Evolutionary conservation across 2,797 vertebrate species (phyloP), one percentile per base, ranked within the genome.

Genomic region (Phataginus tetradactyla): DNA sequence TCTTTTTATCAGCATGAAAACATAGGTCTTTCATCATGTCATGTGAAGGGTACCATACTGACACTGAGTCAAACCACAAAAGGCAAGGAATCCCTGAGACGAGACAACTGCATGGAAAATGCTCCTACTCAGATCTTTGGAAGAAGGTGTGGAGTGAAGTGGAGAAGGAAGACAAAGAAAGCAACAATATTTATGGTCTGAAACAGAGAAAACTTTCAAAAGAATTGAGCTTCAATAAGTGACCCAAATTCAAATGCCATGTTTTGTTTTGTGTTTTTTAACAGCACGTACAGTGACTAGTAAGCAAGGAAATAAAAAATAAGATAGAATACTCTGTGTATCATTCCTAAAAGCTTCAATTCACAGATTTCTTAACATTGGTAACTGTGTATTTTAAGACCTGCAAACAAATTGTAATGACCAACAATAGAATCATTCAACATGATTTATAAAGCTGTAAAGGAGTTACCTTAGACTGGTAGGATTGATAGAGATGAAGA

Each of bases 151-250:
- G 7, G 77, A 51, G 14, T 39, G 5, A 45, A 45, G 45, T 45
- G 9, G 20, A 89, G 27, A 42, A 91, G 34, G 27, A 84, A 49
- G 71, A 80, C 45, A 71, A 74, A 63, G 25, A 75, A 72, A 75
- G 18, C 5, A n/a, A 23, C 18, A 8, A 85, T 88, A 74, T 68
- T 80, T 85, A 74, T 89, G 51, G 14, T 51, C 69, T 84, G 34
- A 25, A 87, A 90, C n/a, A 69, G 29, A 95, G 27, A 91, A 94
- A 42, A 13, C 10, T 75, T 92, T 79, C n/a, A n/a, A 84, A 97
- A 91, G 10, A 88, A 89, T 61, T 64, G 49, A 87, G 11, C 3
- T 83, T 78, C 11, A 78, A 17, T 86, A 64, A 80, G 45, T 69
- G 11, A 91, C 90, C 66, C 7, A 61, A 63, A 72, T 6, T 81